These are phyloP conservation scores for Arvicola amphibius DNA, from an alignment of 2,797 vertebrate species.

Conservation along the genomic window DNA sequence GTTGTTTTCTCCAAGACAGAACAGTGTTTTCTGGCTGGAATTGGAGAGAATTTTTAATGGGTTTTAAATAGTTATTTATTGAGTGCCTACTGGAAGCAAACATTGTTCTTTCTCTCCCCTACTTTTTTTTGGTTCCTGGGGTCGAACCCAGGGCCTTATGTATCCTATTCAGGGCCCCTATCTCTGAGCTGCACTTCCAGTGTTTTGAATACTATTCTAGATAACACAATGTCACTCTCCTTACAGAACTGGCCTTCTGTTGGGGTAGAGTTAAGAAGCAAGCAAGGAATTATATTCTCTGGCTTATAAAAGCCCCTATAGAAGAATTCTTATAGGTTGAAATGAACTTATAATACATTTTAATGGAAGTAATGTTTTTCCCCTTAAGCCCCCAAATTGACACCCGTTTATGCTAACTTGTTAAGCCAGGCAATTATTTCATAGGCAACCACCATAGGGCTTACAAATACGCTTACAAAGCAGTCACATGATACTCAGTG, in stretches of 20 bases:
- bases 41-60: background rate
- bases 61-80: slow-evolving; percentile 5
- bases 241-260: background rate
- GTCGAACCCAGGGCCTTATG: background rate
- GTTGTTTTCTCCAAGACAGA: slow-evolving; percentile 19
- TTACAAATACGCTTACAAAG: background rate
- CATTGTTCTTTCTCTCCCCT: background rate
- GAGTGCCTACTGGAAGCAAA: background rate
- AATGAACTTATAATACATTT: slow-evolving; percentile 12
- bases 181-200: background rate
- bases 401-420: background rate
- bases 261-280: background rate
- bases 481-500: background rate
- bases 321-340: background rate
- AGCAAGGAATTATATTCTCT: background rate
- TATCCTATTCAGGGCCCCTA: background rate
- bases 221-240: background rate
- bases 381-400: background rate
- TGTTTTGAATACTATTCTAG: background rate
- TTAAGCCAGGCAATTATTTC: background rate
- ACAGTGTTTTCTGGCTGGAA: background rate
- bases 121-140: background rate
- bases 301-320: background rate
- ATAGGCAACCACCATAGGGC: background rate
- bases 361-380: background rate